phyloP scores from a whole-genome alignment of 2,113 vertebrate genomes.

The Eleginops maclovinus region DNA sequence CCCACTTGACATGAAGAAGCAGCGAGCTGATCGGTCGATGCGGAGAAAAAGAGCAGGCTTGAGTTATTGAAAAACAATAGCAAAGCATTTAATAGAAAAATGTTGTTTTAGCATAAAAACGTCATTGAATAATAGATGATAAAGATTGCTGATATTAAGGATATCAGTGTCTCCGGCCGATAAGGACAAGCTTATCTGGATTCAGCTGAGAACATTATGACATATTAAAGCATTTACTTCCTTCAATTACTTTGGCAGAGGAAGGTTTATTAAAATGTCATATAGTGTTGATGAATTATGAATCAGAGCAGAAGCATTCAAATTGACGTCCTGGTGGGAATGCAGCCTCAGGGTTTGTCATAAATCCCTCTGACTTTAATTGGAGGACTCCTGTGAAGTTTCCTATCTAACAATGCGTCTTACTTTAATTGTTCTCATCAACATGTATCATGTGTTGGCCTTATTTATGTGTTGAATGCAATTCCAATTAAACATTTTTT shows the following conservation, averaged over 20 bases:
- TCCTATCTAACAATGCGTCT: not conserved
- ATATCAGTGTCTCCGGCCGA: not conserved
- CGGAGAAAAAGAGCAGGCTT: too few relatives aligned
- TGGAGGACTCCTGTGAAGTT: not conserved
- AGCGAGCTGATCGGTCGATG: too few relatives aligned
- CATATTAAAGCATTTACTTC: not conserved
- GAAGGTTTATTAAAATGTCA: slow-evolving; percentile 3
- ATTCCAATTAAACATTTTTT: not conserved
- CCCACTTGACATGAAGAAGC: too few relatives aligned
- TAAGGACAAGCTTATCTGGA: not conserved
- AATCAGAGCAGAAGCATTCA: slow-evolving; percentile 10
- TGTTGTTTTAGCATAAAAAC: too few relatives aligned
- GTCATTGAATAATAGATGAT: too few relatives aligned
- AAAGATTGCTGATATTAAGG: not conserved
- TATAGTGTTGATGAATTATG: slow-evolving; percentile 15
- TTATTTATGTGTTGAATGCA: not conserved
- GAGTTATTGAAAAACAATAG: not conserved
- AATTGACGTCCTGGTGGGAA: not conserved
- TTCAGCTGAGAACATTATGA: not conserved
- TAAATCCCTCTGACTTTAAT: slow-evolving; percentile 1
- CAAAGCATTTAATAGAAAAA: not conserved
- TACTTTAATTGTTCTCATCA: not conserved
- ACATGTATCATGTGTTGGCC: not conserved
- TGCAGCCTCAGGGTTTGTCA: not conserved
- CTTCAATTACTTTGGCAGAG: slow-evolving; percentile 1